Base-by-base conservation (phyloP, 2,888 invertebrate genomes). In the Argyresthia goedartella region DNA sequence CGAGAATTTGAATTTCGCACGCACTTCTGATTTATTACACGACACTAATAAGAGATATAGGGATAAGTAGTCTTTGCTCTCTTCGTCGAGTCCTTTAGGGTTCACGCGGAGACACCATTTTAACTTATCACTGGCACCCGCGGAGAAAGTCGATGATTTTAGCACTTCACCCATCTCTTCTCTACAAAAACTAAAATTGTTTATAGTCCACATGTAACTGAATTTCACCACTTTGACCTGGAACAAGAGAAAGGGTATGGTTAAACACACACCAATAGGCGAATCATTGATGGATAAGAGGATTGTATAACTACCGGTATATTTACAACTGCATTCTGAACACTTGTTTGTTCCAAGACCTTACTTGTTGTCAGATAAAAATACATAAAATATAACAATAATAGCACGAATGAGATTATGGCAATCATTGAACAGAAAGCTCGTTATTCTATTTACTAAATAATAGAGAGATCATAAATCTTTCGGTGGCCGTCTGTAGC, bases 141-240 rank as follows among this genome's bases (percentile, higher is more conserved):
- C 99, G 63, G 98, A 99, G 89, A 99, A 99, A 67, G 99, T 98
- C 71, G 99, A 99, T 80, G 98, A 98, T 90, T 99, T 99, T 77
- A 99, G 91, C 66, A 99, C 99, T 90, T 99, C 99, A 68, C 99
- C 99, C 99, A 99, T 99, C 89, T 99, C 99, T 89, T 99, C 99
- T 67, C 99, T 95, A 89, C 99, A 99, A 89, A 99, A 99, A 90
- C 98, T 98, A 89, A 99, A 99, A 92, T 99, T 99, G 90, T 99
- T 99, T 90, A 99, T 99, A 81, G 99, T 99, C 99, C 99, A 99
- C 97, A 99, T 99, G 88, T 99, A 99, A 88, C 98, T 98, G 92
- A 99, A 99, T 90, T 99, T 99, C 68, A 99, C 97, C 87, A 99
- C 99, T 93, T 99, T 99, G 81, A 99, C 98, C 97, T 98, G 92